A percentile compares a stretch with the other conserved stretches of the same genome.
Conservation (phyloP, 2,797 vertebrate species). For the Iguana delicatissima region DNA sequence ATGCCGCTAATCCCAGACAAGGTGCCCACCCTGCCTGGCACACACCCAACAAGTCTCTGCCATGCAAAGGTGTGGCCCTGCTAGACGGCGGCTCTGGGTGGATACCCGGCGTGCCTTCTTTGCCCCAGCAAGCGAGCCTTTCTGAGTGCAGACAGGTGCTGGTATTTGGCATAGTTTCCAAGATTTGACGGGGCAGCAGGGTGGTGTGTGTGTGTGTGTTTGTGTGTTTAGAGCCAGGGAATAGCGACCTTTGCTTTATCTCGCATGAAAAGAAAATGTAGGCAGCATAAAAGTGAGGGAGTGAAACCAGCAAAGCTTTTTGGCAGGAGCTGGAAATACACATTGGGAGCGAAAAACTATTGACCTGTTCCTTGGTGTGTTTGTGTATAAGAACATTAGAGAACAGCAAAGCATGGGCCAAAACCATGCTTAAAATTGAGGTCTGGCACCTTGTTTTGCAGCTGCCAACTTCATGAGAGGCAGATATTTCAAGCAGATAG, state of each 20-base stretch:
- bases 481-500: not conserved
- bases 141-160: not conserved
- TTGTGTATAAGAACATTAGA: not conserved
- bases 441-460: no score
- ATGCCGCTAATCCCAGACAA: not conserved
- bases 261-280: not conserved
- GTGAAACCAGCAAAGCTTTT: not conserved
- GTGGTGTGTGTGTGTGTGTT: not conserved
- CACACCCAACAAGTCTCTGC: not conserved
- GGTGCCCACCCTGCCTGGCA: not conserved
- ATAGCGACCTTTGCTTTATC: no score
- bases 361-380: not conserved
- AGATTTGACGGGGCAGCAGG: not conserved
- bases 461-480: no score
- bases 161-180: not conserved
- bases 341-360: not conserved
- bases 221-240: not conserved
- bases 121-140: not conserved
- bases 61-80: not conserved
- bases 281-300: not conserved
- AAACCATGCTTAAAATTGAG: not conserved
- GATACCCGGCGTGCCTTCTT: not conserved
- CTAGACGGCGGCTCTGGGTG: not conserved
- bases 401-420: not conserved
- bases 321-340: not conserved